Evolutionary conservation across 2,888 invertebrate genomes (phyloP), one percentile per base, ranked within the genome.

Genomic region (Mythimna impura): DNA sequence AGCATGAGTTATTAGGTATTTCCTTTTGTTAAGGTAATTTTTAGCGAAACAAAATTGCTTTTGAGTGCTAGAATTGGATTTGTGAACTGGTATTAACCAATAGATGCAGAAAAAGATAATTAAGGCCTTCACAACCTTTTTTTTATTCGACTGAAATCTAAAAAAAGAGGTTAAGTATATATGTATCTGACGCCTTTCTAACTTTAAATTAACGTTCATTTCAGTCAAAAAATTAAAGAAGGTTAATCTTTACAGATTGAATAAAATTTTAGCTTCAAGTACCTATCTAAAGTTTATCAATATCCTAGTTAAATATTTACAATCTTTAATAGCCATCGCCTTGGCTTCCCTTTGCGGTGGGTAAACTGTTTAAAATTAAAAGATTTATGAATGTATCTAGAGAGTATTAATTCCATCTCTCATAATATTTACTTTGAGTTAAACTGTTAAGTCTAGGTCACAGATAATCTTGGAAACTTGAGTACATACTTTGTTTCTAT

Each of bases 231-330:
- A 34, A 12, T 5, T n/a, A 12, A 17, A 6, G 7, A 3, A 34
- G 17, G 7, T 47, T 20, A 25, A 40, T 36, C 1, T 43, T 12
- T 34, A 1, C 5, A 30, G 20, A 50, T n/a, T 76, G 0, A 34
- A n/a, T n/a, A n/a, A n/a, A 54, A 34, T 66, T 64, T 73, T 43
- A 55, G 34, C 12, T 36, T 43, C 1, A 25, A 64, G 6, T n/a
- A 47, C 43, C 30, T 30, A 47, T 50, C 30, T 30, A 25, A 66
- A 65, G 40, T 81, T 50, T 62, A 76, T 65, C 62, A 70, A 70
- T 70, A 54, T 4, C 62, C 25, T 55, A 63, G 17, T 63, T 55
- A 64, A 79, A 81, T 79, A 78, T 78, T 77, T 52, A 61, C 69
- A 30, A 30, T 63, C 10, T 47, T 63, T 55, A 62, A 71, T 64